Conservation (phyloP, 2,113 vertebrate genomes). For the Perccottus glenii region DNA sequence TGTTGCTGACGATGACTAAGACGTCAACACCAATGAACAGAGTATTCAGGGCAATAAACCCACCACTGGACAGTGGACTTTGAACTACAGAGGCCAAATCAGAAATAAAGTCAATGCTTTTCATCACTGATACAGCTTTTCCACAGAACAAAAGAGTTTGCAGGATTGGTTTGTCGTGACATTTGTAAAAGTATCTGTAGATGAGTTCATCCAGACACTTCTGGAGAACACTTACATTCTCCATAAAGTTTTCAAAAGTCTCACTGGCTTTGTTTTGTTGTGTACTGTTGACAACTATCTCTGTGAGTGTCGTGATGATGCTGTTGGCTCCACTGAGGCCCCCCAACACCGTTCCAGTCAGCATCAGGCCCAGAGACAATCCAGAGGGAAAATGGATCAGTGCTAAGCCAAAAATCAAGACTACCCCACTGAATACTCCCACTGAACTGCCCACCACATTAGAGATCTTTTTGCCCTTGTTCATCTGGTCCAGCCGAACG, state of each 20-base stretch:
- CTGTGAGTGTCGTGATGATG: conserved; percentile 20
- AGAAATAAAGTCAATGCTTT: background rate
- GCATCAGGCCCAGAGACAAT: conserved; percentile 37
- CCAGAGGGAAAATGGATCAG: conserved; percentile 55
- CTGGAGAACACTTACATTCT: conserved; percentile 41
- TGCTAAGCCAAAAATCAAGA: conserved; percentile 51
- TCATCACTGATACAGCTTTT: background rate
- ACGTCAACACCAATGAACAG: conserved; percentile 57
- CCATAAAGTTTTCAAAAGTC: conserved; percentile 45
- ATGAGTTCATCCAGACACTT: conserved; percentile 29
- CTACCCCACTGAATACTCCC: conserved; percentile 44
- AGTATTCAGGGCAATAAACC: conserved; percentile 8
- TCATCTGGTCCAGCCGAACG: conserved; percentile 50
- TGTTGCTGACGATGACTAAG: conserved; percentile 50
- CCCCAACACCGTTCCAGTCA: conserved; percentile 30
- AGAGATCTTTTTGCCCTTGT: conserved; percentile 56
- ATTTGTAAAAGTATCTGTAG: background rate
- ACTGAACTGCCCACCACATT: conserved; percentile 58
- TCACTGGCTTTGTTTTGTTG: conserved; percentile 35
- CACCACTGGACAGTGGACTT: conserved; percentile 1
- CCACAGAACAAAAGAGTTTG: background rate
- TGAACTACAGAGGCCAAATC: background rate
- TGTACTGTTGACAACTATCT: conserved; percentile 28
- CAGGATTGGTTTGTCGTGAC: fast-evolving
- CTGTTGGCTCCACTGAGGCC: conserved; percentile 45